A percentile compares a stretch with the other conserved stretches of the same genome.
Conservation (phyloP, 2,113 vertebrate genomes). For the Daphoenositta chrysoptera region DNA sequence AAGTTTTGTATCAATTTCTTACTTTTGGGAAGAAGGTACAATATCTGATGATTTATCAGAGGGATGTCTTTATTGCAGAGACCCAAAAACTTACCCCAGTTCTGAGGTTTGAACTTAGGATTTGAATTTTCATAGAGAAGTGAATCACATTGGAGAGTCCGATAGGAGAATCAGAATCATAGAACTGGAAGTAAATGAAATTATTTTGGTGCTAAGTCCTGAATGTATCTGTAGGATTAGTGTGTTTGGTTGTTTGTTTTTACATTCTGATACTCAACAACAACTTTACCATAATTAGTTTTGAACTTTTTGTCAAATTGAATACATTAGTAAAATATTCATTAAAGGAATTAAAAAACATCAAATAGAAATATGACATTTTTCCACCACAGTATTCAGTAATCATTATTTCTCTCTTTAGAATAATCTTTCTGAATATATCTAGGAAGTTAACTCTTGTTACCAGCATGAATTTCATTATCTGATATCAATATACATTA, state of each 20-base stretch:
- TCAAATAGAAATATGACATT: neutral
- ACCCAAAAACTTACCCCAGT: neutral
- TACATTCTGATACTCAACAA: neutral
- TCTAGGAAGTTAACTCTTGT: neutral
- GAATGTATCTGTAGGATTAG: neutral
- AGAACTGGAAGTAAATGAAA: neutral
- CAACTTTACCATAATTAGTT: neutral
- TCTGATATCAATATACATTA: neutral
- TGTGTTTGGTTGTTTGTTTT: neutral
- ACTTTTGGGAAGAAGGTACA: neutral
- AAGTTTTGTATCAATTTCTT: neutral
- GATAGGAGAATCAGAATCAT: neutral
- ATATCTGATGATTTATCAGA: neutral
- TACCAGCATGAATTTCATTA: neutral
- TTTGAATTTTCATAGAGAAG: neutral
- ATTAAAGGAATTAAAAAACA: neutral
- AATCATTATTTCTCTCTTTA: neutral
- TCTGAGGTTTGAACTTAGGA: neutral
- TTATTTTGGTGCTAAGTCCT: neutral
- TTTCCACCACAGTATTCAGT: neutral
- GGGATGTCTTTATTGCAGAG: neutral
- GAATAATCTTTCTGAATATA: neutral
- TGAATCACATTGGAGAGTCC: neutral
- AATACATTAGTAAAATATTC: slow-evolving; percentile 19
- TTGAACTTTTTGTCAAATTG: neutral